Evolutionary conservation across 2,113 vertebrate genomes (phyloP), one percentile per base, ranked within the genome.

Genomic region (Hyperoodon ampullatus): DNA sequence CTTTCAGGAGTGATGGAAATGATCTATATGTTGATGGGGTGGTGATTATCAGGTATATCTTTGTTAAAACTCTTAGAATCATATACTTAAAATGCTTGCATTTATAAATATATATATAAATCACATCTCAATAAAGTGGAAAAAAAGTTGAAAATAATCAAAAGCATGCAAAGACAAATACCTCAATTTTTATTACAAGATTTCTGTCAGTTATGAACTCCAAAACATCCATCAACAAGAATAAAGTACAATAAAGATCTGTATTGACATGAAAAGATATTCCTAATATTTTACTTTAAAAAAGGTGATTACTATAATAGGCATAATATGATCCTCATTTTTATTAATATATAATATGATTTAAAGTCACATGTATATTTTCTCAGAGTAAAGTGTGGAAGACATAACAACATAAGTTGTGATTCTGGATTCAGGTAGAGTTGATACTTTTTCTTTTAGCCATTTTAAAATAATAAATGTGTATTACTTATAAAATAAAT

Each of bases 381-480:
- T 92, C 47, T 86, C 1, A 89, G 65, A 65, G 7, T 90, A 47
- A 93, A 90, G 19, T 19, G 3, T 42, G 50, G 24, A 93, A 75
- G 35, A 60, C 9, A 68, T 33, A 88, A 83, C 44, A 82, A 81
- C 58, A 14, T 71, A 77, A 72, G 58, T 80, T 96, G 84, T 58
- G 30, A 33, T 61, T 87, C 65, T 74, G 35, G 18, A 65, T 50
- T 68, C 21, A 55, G 35, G 24, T 28, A 92, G 28, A 90, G 39
- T 72, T 65, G 84, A 44, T 61, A 13, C 18, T 72, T 88, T 87
- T 77, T 47, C 33, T 77, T 66, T 75, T 35, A 66, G 26, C 55
- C 28, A 77, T 87, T 90, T 90, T 11, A 94, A 95, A 75, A 78
- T 63, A 75, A 80, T n/a, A 28, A 92, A 39, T 28, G 89, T 10